Evolutionary conservation across 2,113 vertebrate species (phyloP), one percentile per base, ranked within the genome.

Genomic region (Sylvilagus bachmani): DNA sequence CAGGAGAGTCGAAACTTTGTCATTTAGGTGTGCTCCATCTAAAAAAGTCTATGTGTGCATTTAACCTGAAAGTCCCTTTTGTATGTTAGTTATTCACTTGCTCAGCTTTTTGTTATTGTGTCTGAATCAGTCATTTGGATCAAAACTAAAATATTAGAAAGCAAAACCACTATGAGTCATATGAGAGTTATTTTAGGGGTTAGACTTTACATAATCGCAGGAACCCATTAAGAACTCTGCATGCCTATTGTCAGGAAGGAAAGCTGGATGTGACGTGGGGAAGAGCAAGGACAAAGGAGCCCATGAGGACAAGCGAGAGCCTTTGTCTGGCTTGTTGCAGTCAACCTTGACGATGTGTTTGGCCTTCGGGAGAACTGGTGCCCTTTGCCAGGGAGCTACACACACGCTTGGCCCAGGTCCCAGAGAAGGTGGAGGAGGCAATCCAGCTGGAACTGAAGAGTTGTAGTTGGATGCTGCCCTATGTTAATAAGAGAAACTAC

Each of bases 51-150:
- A 2, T 83, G 33, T 53, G 10, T 51, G 29, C 67, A 19, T 44
- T 74, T 87, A n/a, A 74, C 73, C 17, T 55, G 73, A 74, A 67
- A 83, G 16, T 51, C 10, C 80, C n/a, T 79, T 49, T 82, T 78
- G 38, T 58, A n/a, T 71, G 29, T 81, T 81, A 62, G 24, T 92
- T 92, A 86, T 66, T 80, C 86, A 25, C 66, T 51, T 29, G 21
- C 16, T 93, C 31, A 62, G 31, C 1, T 93, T 93, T 93, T 86
- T 25, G 6, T 86, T 62, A 73, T 71, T 71, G 31, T 88, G 71
- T 80, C 62, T 71, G 2, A 29, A 36, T 62, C 73, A 86, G 66
- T 33, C 64, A 79, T 61, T 74, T 89, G 77, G 44, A 93, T 82
- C n/a, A 82, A n/a, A 89, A 25, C 14, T 58, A 58, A 58, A 58